A percentile compares a stretch with the other conserved stretches of the same genome.
Evolutionary conservation across 2,113 vertebrate species (phyloP).

Genomic region (Meleagris gallopavo): DNA sequence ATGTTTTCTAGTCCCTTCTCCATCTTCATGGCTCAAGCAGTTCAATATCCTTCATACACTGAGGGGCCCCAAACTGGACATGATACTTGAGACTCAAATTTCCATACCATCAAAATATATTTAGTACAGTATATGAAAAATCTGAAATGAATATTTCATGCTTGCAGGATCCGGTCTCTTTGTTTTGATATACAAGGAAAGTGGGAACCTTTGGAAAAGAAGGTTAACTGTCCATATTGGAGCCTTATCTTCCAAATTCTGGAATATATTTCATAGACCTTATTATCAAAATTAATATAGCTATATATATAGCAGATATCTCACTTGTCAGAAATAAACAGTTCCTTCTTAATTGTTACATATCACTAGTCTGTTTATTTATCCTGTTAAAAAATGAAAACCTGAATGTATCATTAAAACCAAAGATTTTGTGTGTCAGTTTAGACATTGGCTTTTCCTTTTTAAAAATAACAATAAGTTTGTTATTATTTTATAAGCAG

Average conservation of each 20-base stretch:
- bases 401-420: neutral
- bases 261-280: neutral
- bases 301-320: neutral
- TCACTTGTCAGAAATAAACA: neutral
- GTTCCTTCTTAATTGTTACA: neutral
- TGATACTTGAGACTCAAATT: neutral
- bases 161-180: neutral
- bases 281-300: neutral
- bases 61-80: too few species aligned
- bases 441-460: neutral
- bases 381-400: neutral
- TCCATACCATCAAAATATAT: neutral
- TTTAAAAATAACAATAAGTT: conserved; percentile 35
- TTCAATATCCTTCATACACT: too few species aligned
- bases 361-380: neutral
- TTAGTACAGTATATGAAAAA: neutral
- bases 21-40: too few species aligned
- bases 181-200: neutral
- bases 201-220: neutral
- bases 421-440: conserved; percentile 6
- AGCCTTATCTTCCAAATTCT: neutral
- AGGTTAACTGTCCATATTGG: neutral
- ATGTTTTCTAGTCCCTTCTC: neutral
- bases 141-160: neutral
- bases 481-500: conserved; percentile 36